Evolutionary conservation across 2,797 vertebrate genomes (phyloP).

Genomic region (Sebastes dallii): DNA sequence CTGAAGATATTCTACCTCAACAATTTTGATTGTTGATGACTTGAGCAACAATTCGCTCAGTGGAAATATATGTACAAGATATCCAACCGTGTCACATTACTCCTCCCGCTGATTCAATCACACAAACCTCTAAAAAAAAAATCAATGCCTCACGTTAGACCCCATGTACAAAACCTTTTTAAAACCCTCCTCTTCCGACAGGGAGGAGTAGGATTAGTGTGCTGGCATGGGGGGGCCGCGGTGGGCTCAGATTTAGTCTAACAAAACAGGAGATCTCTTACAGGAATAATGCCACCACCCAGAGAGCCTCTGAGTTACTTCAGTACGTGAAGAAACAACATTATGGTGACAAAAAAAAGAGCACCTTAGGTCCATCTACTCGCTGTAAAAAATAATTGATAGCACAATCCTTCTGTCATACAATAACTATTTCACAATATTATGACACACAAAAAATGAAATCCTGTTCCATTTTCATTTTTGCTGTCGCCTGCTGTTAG

Average conservation of each 20-base stretch:
- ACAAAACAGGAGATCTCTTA: slow-evolving; percentile 70
- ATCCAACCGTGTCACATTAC: slow-evolving; percentile 67
- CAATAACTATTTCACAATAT: slow-evolving; percentile 9
- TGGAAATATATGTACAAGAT: slow-evolving; percentile 51
- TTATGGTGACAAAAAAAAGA: slow-evolving; percentile 29
- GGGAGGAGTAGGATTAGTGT: slow-evolving; percentile 71
- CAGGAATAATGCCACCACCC: slow-evolving; percentile 66
- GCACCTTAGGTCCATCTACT: not conserved
- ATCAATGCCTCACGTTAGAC: slow-evolving; percentile 61
- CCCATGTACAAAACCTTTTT: slow-evolving; percentile 50
- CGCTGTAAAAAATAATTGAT: slow-evolving; percentile 20
- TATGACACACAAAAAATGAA: slow-evolving; percentile 29
- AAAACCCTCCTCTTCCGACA: slow-evolving; percentile 55
- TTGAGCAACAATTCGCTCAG: slow-evolving; percentile 39
- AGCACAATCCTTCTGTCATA: not conserved
- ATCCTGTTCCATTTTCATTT: slow-evolving; percentile 5
- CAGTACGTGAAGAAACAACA: slow-evolving; percentile 34
- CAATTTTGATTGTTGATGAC: slow-evolving; percentile 22
- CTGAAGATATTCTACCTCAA: slow-evolving; percentile 9
- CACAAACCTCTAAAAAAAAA: slow-evolving; percentile 55
- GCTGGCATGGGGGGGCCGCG: slow-evolving; percentile 17
- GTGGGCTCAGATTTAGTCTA: slow-evolving; percentile 62
- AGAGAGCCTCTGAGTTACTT: slow-evolving; percentile 41
- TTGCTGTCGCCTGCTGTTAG: slow-evolving; percentile 7
- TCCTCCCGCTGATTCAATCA: slow-evolving; percentile 77